Base-by-base conservation (phyloP, 2,113 vertebrate species). In the Anoplopoma fimbria region DNA sequence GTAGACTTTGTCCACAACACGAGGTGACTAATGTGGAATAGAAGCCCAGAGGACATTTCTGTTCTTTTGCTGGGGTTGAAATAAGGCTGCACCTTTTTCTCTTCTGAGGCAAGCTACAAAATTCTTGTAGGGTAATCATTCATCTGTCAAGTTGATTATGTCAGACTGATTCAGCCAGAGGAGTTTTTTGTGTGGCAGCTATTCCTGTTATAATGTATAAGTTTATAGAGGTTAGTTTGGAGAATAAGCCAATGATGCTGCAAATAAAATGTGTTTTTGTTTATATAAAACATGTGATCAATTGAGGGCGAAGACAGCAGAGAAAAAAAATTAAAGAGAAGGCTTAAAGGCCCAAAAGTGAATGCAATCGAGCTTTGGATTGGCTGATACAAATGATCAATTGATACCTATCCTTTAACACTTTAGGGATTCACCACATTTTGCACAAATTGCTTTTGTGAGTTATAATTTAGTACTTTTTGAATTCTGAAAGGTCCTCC, bases 1-100 rank as follows among this genome's bases (percentile, higher is more conserved):
- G 82, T 83, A 83, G 75, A 83, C 34, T 61, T 21, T 55, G 47
- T 72, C 74, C 27, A 33, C 36, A 82, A 75, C 88, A 81, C 79
- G 73, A 86, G 63, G 77, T 93, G 91, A 91, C 72, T 89, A 91
- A 92, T 84, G 69, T 31, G 78, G 70, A 85, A 64, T 8, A 40
- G 5, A 63, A 67, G 77, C 57, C 91, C 77, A 4, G 6, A 77
- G 81, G 91, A 73, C 55, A 57, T 82, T 64, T 64, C 15, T 87
- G 81, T 81, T 87, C 85, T 84, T 74, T 87, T 64, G 62, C 64
- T 10, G 25, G 29, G 75, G 75, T 68, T 65, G 40, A 75, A 87
- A 82, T 57, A 47, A 76, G 75, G 77, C 69, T 69, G 67, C 77
- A 90, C 85, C 79, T 72, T 81, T 86, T 62, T 53, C 47, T 38